Evolutionary conservation across 2,113 vertebrate species (phyloP), one percentile per base, ranked within the genome.

Genomic region (Callithrix jacchus): DNA sequence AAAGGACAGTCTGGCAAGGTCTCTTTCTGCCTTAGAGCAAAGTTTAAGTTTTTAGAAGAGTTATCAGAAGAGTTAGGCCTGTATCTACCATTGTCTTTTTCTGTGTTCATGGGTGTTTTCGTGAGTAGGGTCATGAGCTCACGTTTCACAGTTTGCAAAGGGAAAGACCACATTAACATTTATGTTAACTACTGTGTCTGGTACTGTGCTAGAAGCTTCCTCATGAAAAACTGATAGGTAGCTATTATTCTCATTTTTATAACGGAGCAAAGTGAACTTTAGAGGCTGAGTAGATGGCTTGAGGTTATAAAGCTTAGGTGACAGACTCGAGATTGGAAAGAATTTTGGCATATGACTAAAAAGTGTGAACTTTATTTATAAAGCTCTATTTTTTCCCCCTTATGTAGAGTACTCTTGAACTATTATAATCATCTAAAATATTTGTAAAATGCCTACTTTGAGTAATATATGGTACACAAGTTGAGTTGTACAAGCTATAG

Each of bases 291-390:
- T 42, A 13, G n/a, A 52, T 20, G 32, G 32, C 49, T 13, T n/a
- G 21, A 82, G 40, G 30, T 70, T 20, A 77, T 18, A 83, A 71
- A 71, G 42, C 14, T 12, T 45, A 64, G 40, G 61, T 54, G 81
- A 73, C 47, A 74, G 25, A 35, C 6, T 91, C 47, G 20, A 47
- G 40, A 23, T 40, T 87, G 52, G 91, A 45, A 91, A 83, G 73
- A 96, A 91, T 89, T 77, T 82, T 86, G 80, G 58, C 89, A 6
- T 49, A 56, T 87, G 23, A 80, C 89, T 11, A 94, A 71, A 89
- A 86, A 85, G 11, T 58, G 52, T 93, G 45, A 79, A 58, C 37
- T 37, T 35, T 64, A 56, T 84, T 95, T 94, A 68, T 85, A 86
- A 86, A 77, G 17, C n/a, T 54, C 42, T 81, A 2, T 66, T 74